These are phyloP conservation scores for Cyanistes caeruleus DNA, from an alignment of 2,113 vertebrate species.

Conservation along the genomic window DNA sequence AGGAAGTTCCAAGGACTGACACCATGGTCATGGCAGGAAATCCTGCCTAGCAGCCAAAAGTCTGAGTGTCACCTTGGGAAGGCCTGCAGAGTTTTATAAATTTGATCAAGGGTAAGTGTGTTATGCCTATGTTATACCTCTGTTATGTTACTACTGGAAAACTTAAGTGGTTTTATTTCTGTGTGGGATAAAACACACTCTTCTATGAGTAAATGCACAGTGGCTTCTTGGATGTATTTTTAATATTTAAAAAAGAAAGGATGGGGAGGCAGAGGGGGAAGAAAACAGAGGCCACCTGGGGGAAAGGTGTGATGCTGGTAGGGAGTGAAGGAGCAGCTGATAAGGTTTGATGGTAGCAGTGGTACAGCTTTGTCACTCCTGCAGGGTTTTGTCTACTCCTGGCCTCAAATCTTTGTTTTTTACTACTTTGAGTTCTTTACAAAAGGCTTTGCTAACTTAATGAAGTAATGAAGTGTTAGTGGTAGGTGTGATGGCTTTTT, in stretches of 20 bases:
- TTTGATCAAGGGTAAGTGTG: background rate
- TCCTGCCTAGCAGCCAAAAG: background rate
- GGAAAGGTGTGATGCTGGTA: background rate
- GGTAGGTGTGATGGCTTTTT: background rate
- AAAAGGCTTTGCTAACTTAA: background rate
- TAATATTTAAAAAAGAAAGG: background rate
- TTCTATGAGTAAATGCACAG: accelerated
- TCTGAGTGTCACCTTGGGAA: background rate
- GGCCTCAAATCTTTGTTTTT: background rate
- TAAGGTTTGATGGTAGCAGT: background rate
- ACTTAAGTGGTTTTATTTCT: background rate
- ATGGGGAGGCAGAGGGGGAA: background rate
- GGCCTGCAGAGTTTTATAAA: background rate
- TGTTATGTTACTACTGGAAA: background rate
- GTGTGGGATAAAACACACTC: background rate
- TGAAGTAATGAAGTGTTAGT: background rate
- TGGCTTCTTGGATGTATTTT: background rate
- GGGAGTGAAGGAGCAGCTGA: background rate
- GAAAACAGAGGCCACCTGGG: background rate
- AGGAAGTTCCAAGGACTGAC: background rate
- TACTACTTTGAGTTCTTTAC: accelerated
- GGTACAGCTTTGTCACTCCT: background rate
- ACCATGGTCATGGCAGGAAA: background rate
- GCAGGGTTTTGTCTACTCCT: background rate
- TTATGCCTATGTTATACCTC: background rate